phyloP scores from a whole-genome alignment of 1,140 invertebrate species.

The Caligus rogercresseyi region DNA sequence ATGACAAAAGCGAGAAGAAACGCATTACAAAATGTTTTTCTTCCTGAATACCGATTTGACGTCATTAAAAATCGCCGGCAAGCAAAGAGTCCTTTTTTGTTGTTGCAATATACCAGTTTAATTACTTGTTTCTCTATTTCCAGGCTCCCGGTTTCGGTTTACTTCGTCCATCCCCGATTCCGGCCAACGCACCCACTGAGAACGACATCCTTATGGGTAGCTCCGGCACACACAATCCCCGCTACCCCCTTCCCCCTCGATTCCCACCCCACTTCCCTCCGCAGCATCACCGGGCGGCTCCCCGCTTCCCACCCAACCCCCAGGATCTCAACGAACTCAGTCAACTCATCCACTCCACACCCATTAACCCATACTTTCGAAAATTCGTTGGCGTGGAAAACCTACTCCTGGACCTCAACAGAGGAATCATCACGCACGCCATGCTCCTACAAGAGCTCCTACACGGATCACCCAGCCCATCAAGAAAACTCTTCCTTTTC shows the following conservation, averaged over 20 bases:
- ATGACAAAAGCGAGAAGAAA: too few relatives aligned
- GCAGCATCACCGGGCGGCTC: neutral
- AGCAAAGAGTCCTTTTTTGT: too few relatives aligned
- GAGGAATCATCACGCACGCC: neutral
- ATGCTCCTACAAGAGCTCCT: neutral
- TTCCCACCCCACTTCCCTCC: neutral
- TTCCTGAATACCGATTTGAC: too few relatives aligned
- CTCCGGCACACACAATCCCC: neutral
- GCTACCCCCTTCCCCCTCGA: neutral
- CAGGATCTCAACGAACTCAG: neutral
- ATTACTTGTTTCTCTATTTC: too few relatives aligned
- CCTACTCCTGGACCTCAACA: neutral
- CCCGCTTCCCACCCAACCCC: neutral
- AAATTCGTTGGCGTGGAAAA: neutral
- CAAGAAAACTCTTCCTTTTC: neutral
- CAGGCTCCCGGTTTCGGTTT: neutral
- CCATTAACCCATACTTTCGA: neutral
- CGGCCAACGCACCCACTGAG: conserved; percentile 22
- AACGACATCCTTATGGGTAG: conserved; percentile 22
- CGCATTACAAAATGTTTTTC: too few relatives aligned
- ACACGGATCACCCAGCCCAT: neutral
- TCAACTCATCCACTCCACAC: neutral
- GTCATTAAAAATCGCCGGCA: too few relatives aligned
- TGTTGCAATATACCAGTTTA: too few relatives aligned
- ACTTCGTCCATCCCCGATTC: conserved; percentile 13